phyloP scores from a whole-genome alignment of 2,888 invertebrate species.

The Scaptomyza parva region DNA sequence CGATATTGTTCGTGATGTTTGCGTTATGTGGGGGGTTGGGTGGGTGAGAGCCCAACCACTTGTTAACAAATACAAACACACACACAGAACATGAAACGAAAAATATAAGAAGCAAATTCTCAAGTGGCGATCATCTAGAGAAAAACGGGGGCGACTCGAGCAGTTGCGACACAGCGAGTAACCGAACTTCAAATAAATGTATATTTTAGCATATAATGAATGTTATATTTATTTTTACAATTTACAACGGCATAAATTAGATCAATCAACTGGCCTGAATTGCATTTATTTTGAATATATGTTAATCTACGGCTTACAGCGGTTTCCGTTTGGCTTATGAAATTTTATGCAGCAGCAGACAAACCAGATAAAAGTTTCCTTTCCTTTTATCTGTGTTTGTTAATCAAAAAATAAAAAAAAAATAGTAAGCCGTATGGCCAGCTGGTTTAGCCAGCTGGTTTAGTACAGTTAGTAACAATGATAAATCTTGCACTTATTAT shows the following conservation, averaged over 20 bases:
- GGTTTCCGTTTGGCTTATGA: slow-evolving; percentile 53
- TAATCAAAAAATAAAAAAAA: not conserved
- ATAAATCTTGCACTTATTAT: slow-evolving; percentile 46
- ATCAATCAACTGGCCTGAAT: slow-evolving; percentile 31
- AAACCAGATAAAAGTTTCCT: slow-evolving; percentile 11
- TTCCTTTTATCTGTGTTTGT: not conserved
- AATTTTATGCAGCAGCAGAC: slow-evolving; percentile 40
- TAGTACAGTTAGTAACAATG: slow-evolving; percentile 44
- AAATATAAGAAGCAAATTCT: slow-evolving; percentile 1
- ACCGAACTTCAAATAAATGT: slow-evolving; percentile 49
- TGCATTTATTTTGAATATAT: slow-evolving; percentile 22
- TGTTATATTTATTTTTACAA: slow-evolving; percentile 8
- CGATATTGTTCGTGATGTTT: slow-evolving; percentile 5
- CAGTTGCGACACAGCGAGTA: slow-evolving; percentile 30
- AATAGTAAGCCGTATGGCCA: slow-evolving; percentile 37
- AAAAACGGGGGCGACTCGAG: not conserved
- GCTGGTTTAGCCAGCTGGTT: slow-evolving; percentile 50
- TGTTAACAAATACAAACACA: slow-evolving; percentile 33
- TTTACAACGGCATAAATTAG: slow-evolving; percentile 49
- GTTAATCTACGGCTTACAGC: slow-evolving; percentile 44
- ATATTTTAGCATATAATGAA: slow-evolving; percentile 10
- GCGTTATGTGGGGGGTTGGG: slow-evolving; percentile 15
- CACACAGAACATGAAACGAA: no score
- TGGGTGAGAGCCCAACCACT: slow-evolving; percentile 32
- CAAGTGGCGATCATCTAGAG: slow-evolving; percentile 2